Conservation (phyloP, 2,797 vertebrate species). For the Peromyscus attwateri region DNA sequence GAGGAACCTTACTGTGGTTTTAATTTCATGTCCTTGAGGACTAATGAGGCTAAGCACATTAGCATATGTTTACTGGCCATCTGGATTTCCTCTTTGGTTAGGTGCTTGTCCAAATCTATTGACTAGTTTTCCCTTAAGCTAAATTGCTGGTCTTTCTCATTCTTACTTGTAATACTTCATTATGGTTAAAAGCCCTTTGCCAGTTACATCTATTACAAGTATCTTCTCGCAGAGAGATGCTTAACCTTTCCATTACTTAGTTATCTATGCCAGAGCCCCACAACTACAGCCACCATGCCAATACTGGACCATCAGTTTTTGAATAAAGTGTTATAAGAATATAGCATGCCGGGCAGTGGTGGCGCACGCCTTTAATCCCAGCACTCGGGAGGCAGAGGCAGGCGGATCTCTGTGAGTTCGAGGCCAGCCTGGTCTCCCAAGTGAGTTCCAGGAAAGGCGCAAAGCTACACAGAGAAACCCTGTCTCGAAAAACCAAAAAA, state of each 20-base stretch:
- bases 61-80: constrained; percentile 1
- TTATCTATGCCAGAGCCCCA: background rate
- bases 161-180: constrained; percentile 18
- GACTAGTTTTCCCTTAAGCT: background rate
- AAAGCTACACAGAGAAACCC: too few relatives aligned
- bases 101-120: background rate
- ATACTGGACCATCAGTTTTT: background rate
- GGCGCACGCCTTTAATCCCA: too few relatives aligned
- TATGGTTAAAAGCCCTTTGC: background rate
- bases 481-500: too few relatives aligned
- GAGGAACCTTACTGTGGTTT: background rate
- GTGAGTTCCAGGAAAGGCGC: too few relatives aligned
- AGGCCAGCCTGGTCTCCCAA: too few relatives aligned
- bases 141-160: background rate
- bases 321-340: background rate
- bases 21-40: constrained; percentile 25
- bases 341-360: too few relatives aligned
- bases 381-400: too few relatives aligned
- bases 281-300: background rate
- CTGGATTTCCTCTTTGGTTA: constrained; percentile 22
- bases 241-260: constrained; percentile 4
- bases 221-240: background rate
- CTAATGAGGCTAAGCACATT: constrained; percentile 13
- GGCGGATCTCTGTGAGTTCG: too few relatives aligned
- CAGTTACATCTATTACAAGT: background rate